These are phyloP conservation scores for Dendronephthya gigantea DNA, from an alignment of 64 coral and sea anemone species.

Conservation along the genomic window DNA sequence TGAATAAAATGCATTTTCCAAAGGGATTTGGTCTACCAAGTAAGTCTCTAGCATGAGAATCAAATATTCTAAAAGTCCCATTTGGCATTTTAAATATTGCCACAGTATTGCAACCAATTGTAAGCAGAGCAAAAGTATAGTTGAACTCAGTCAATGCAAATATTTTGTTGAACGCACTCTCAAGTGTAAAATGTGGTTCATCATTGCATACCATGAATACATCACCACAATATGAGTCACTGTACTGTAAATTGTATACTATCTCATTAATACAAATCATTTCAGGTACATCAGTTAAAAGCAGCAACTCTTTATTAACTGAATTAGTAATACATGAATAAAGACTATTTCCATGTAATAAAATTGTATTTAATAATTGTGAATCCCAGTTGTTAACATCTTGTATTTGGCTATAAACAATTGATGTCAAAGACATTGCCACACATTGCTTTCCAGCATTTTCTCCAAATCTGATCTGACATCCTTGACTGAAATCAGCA, in stretches of 20 bases:
- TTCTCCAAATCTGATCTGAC: neutral
- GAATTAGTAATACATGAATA: too few relatives aligned
- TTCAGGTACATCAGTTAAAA: too few relatives aligned
- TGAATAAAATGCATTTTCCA: neutral
- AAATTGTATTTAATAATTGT: too few relatives aligned
- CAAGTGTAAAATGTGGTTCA: neutral
- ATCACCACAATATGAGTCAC: neutral
- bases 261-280: too few relatives aligned
- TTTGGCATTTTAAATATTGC: neutral
- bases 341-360: too few relatives aligned
- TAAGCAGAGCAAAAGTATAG: constrained; percentile 8
- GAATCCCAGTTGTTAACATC: neutral
- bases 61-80: too few relatives aligned
- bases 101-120: constrained; percentile 3
- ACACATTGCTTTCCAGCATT: constrained; percentile 16
- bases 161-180: neutral
- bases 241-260: too few relatives aligned
- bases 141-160: neutral
- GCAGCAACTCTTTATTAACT: too few relatives aligned
- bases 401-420: constrained; percentile 4
- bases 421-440: neutral
- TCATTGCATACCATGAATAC: neutral
- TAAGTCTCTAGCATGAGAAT: constrained; percentile 5
- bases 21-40: neutral
- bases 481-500: neutral